Evolutionary conservation across 2,888 invertebrate genomes (phyloP).

Genomic region (Ectemnius continuus): DNA sequence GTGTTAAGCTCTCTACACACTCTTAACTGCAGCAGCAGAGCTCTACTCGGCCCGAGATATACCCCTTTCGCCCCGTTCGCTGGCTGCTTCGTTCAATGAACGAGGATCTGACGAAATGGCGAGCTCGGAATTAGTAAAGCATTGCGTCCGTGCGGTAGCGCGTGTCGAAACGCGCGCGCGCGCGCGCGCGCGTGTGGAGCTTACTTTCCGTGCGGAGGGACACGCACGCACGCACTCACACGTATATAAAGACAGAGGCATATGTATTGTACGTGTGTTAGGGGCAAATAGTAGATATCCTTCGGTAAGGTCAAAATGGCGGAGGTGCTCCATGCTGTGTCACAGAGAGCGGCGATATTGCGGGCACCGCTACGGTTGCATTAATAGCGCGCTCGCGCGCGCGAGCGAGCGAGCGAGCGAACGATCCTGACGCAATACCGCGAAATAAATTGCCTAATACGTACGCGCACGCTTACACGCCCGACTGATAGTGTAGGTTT

Average conservation of each 20-base stretch:
- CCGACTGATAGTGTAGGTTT: too few species aligned
- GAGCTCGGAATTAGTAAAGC: conserved; percentile 54
- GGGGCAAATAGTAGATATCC: conserved; percentile 69
- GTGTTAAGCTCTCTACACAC: background rate
- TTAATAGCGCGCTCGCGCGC: conserved; percentile 55
- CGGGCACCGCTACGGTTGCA: conserved; percentile 54
- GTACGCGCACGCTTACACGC: conserved; percentile 28
- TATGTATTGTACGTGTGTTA: conserved; percentile 9
- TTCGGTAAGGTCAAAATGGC: conserved; percentile 76
- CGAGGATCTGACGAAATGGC: conserved; percentile 58
- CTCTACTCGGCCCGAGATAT: background rate
- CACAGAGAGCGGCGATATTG: conserved; percentile 52
- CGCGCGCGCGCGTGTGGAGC: background rate
- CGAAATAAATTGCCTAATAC: conserved; percentile 64
- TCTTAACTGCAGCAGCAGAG: too few species aligned
- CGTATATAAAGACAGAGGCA: too few species aligned
- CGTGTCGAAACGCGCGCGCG: conserved; percentile 51
- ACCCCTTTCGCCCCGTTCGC: conserved; percentile 7
- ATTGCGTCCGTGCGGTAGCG: conserved; percentile 41
- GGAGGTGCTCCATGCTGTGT: conserved; percentile 58
- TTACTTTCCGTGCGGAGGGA: background rate
- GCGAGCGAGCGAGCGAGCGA: background rate
- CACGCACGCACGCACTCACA: conserved; percentile 13
- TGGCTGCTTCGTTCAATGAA: conserved; percentile 49
- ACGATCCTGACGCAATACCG: conserved; percentile 57